Evolutionary conservation across 2,113 vertebrate species (phyloP).

Genomic region (Scolopax mira): DNA sequence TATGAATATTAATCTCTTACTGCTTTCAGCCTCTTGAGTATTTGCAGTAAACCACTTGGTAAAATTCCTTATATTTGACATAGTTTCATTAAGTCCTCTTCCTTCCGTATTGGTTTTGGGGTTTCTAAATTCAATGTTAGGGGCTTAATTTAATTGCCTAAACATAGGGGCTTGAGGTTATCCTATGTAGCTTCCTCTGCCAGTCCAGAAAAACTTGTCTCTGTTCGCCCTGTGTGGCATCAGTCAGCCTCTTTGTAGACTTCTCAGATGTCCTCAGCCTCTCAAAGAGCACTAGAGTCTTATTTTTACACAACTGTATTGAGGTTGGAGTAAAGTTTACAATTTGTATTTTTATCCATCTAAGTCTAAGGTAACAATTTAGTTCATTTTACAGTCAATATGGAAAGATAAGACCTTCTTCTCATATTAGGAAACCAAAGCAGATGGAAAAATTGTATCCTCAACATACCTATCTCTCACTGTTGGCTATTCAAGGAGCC

Average conservation of each 20-base stretch:
- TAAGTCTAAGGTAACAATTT: neutral
- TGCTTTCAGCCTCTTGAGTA: neutral
- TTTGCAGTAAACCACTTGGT: constrained; percentile 16
- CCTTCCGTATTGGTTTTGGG: neutral
- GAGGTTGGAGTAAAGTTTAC: neutral
- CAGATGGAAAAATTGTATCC: neutral
- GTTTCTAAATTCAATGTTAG: constrained; percentile 15
- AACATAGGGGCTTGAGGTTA: neutral
- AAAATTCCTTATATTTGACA: neutral
- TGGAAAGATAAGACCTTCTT: neutral
- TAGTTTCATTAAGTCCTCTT: constrained; percentile 17
- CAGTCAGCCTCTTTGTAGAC: neutral
- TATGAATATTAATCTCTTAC: constrained; percentile 28
- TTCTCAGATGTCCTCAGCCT: neutral
- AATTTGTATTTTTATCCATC: neutral
- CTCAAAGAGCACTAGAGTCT: neutral
- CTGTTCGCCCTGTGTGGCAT: neutral
- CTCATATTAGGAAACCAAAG: neutral
- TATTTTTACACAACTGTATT: neutral
- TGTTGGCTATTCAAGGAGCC: neutral
- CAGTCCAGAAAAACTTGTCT: neutral
- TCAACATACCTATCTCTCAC: neutral
- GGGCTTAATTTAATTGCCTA: neutral
- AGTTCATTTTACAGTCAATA: neutral
- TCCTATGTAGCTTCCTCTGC: neutral